Base-by-base conservation (phyloP, 2,888 invertebrate genomes). In the Drosophila multiciliata region DNA sequence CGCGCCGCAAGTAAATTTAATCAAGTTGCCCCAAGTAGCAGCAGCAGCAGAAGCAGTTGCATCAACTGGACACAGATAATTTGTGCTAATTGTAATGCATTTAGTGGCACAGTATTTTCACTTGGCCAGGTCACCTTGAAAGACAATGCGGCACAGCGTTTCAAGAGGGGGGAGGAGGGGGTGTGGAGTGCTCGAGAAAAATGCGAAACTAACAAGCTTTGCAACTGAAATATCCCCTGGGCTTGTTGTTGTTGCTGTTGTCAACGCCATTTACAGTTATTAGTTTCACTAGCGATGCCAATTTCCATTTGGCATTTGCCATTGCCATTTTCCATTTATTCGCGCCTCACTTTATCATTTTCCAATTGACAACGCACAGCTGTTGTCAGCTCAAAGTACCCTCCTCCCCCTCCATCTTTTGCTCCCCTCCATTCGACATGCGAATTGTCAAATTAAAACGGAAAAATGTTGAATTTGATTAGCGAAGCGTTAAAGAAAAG, bases 391-490 rank as follows among this genome's bases (percentile, higher is more conserved):
- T 62, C 58, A 17, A 23, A n/a, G 8, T 29, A 17, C 50, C 17
- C 32, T 29, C 32, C 11, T 20, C 1, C 35, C 1, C 35, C 38
- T 2, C 58, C 20, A 29, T 45, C 45, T 15, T 17, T 8, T 15
- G n/a, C 15, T 17, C 26, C 49, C 32, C 23, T 12, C 66, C 84
- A 77, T 75, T 72, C 26, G 0, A 3, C 26, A 73, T 73, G 76
- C 83, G 86, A 88, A 85, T 90, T 85, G 84, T 85, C 90, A 86
- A 85, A 90, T 85, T 85, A 85, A 90, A 88, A 89, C 72, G 86
- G 86, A 85, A 85, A 87, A 87, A 85, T 89, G 86, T 83, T 88
- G 90, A 89, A 87, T 89, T 89, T 89, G 86, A 89, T 90, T 89
- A 89, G 86, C 86, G 88, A 75, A 89, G 86, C 90, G 90, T 86